Evolutionary conservation across 2,113 vertebrate genomes (phyloP), one percentile per base, ranked within the genome.

Genomic region (Myanophis thanlyinensis): DNA sequence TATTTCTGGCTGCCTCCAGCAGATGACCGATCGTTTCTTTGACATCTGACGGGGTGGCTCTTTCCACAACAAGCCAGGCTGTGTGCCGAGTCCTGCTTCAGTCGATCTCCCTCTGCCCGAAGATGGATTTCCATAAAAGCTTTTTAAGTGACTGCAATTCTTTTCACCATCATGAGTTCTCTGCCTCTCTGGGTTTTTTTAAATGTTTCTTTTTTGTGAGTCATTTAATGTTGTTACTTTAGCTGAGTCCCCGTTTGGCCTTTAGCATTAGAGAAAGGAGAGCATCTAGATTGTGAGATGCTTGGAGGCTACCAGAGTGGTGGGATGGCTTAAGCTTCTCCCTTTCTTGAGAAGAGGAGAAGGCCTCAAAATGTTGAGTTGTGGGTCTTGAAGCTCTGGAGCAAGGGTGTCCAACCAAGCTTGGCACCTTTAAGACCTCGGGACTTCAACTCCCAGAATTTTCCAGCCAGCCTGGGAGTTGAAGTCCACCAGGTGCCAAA

Each of bases 161-260:
- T 96, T 95, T 92, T 97, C 97, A 97, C 97, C 96, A 95, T 90
- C 94, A 94, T 96, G 95, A 25, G 54, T 25, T 96, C 97, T 96
- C 95, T 97, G 96, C 95, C 96, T 96, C 95, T 92, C 94, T 94
- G 94, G 95, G 92, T 97, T 96, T 96, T 96, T 96, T 96, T n/a
- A n/a, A n/a, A n/a, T n/a, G n/a, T n/a, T n/a, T n/a, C n/a, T n/a
- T n/a, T 95, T 91, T 96, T 96, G 94, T 91, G 93, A 97, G 95
- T 97, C 96, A 97, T 97, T 97, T 97, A 97, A 96, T 96, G 96
- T 95, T 95, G 95, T 97, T 97, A 95, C 95, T 97, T 96, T 96
- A 94, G 96, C 96, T 95, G 40, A 94, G 91, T 97, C 95, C 95
- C 97, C 96, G 96, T 97, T 96, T 98, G 97, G 95, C 95, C 97